These are phyloP conservation scores for Trypoxylus dichotomus DNA, from an alignment of 1,140 invertebrate species.

Conservation along the genomic window DNA sequence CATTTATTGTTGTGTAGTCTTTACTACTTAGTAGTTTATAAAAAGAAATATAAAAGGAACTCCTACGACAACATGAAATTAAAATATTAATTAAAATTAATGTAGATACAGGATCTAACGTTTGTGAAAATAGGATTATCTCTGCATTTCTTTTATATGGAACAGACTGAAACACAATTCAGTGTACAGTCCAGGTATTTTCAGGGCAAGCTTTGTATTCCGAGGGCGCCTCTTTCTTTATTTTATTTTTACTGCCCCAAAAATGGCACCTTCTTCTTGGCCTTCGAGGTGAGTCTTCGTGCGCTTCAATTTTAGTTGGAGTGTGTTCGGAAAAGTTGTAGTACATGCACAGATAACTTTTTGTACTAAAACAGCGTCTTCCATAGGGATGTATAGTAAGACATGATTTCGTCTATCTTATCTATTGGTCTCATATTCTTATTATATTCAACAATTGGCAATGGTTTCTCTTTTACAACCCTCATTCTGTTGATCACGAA, in stretches of 20 bases:
- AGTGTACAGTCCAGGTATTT: too few species aligned
- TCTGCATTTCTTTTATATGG: too few species aligned
- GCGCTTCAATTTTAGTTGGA: not conserved
- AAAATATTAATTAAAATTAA: too few species aligned
- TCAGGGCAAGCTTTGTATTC: too few species aligned
- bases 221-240: not conserved
- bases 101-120: not conserved
- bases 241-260: not conserved
- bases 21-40: not conserved
- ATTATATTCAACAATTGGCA: slow-evolving; percentile 34
- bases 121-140: not conserved
- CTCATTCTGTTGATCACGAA: slow-evolving; percentile 5
- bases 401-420: slow-evolving; percentile 35
- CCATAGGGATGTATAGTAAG: slow-evolving; percentile 37
- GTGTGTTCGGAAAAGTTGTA: slow-evolving; percentile 31
- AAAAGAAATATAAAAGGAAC: slow-evolving; percentile 5
- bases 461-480: slow-evolving; percentile 26
- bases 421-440: slow-evolving; percentile 33
- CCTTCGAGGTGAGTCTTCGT: not conserved
- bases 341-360: slow-evolving; percentile 36
- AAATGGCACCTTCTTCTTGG: not conserved
- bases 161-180: too few species aligned
- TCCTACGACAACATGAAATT: not conserved
- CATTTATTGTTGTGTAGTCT: too few species aligned
- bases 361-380: slow-evolving; percentile 39